Evolutionary conservation across 2,797 vertebrate species (phyloP).

Genomic region (Alcedo quadribrachys): DNA sequence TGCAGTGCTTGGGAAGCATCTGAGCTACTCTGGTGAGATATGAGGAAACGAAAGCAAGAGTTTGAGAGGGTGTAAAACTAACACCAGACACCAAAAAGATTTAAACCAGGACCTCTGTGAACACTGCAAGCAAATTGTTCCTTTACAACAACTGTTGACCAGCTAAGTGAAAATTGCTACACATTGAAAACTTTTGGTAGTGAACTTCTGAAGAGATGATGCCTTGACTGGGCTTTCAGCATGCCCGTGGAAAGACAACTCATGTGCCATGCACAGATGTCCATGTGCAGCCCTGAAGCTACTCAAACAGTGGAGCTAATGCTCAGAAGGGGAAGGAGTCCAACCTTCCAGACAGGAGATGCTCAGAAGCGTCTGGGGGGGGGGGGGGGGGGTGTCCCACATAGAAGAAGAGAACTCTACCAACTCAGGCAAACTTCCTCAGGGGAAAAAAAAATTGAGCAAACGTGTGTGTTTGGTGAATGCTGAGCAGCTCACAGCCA

Average conservation of each 20-base stretch:
- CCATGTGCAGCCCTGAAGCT: background rate
- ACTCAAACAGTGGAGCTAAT: background rate
- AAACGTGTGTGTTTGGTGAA: background rate
- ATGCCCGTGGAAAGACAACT: background rate
- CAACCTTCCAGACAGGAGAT: background rate
- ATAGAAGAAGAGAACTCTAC: background rate
- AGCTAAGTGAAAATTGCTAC: background rate
- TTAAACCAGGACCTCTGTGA: background rate
- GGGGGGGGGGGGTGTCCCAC: background rate
- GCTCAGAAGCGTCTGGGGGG: background rate
- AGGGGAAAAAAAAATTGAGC: background rate
- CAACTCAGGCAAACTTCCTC: background rate
- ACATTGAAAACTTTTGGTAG: background rate
- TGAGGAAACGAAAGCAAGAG: background rate
- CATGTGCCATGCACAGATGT: background rate
- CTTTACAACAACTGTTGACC: background rate
- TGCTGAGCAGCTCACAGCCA: background rate
- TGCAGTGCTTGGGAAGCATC: background rate
- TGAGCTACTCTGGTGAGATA: background rate
- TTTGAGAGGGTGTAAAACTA: background rate
- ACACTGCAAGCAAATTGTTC: background rate
- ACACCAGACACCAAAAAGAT: background rate
- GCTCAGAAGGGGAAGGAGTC: background rate
- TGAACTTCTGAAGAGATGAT: background rate
- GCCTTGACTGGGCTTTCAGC: background rate